Base-by-base conservation (phyloP, 2,888 invertebrate genomes). In the Griposia aprilina region DNA sequence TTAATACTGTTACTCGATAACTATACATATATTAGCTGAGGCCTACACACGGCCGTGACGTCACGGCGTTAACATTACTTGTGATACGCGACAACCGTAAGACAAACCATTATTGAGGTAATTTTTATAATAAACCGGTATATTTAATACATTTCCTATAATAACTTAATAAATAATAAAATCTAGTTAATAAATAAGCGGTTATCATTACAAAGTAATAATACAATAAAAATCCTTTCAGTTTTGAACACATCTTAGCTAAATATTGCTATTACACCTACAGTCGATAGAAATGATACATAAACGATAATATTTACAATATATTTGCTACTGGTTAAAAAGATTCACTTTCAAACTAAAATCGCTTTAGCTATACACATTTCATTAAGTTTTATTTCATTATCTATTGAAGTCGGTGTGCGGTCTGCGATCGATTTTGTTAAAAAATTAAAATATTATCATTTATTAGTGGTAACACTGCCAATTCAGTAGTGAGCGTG, bases 171-270 rank as follows among this genome's bases (percentile, higher is more conserved):
- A 93, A 95, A 95, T 94, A 95, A 94, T 95, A 95, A 91, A 88
- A 91, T 90, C 95, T 95, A 94, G 91, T 93, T 91, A 95, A 95
- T 95, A 95, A 96, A 95, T 95, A 95, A 89, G 89, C 89, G 84
- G 87, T 83, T 87, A 95, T 94, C 93, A 93, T 94, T 93, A 93
- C 90, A 93, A 93, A 91, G 91, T 93, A 93, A 90, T 91, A 91
- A 93, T 92, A 92, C 88, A 89, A 89, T 89, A 94, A 94, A 91
- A 93, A 94, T 93, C 91, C 91, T 93, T 93, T 94, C 93, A 90
- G 92, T 93, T 95, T 94, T 95, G 96, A 96, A 97, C 96, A 96
- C 96, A 95, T 96, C 95, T 96, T 96, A 97, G 94, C 95, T 96
- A 96, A 92, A 93, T 95, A 96, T 95, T 94, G 94, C 95, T 96